A percentile compares a stretch with the other conserved stretches of the same genome.
phyloP scores from a whole-genome alignment of 2,888 invertebrate species.

The Rhagium mordax region DNA sequence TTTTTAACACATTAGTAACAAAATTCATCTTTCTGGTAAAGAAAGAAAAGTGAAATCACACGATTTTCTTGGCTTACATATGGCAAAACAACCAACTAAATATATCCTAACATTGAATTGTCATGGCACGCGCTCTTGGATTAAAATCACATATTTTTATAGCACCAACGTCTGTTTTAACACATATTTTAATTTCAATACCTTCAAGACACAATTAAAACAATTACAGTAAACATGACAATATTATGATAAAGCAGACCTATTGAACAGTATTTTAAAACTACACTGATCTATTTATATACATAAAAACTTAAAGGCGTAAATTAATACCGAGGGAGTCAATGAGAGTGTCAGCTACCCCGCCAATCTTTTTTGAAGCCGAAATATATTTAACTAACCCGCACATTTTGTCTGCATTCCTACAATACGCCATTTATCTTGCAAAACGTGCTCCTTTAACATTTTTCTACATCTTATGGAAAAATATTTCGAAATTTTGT shows the following conservation, averaged over 20 bases:
- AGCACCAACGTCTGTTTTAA: not conserved
- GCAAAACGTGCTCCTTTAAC: not conserved
- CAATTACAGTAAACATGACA: not conserved
- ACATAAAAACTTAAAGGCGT: constrained; percentile 48
- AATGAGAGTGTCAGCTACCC: constrained; percentile 41
- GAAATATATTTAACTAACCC: constrained; percentile 11
- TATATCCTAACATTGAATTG: constrained; percentile 40
- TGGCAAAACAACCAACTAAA: constrained; percentile 48
- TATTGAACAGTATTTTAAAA: constrained; percentile 46
- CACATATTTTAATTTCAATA: constrained; percentile 2
- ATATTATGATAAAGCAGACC: constrained; percentile 20
- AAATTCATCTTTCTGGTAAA: constrained; percentile 44
- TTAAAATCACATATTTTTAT: constrained; percentile 12
- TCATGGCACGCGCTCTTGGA: constrained; percentile 6
- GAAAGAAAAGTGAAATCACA: constrained; percentile 39
- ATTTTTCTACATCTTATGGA: not conserved
- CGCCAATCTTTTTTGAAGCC: constrained; percentile 35
- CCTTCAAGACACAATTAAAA: not conserved
- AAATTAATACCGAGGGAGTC: constrained; percentile 46
- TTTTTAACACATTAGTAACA: constrained; percentile 47
- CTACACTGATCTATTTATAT: constrained; percentile 48
- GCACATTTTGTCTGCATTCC: constrained; percentile 17
- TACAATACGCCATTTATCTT: constrained; percentile 2
- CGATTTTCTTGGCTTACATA: constrained; percentile 46
- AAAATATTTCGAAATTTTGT: too few species aligned